Conservation (phyloP, 1,140 invertebrate species). For the Drosophila pectinifera region DNA sequence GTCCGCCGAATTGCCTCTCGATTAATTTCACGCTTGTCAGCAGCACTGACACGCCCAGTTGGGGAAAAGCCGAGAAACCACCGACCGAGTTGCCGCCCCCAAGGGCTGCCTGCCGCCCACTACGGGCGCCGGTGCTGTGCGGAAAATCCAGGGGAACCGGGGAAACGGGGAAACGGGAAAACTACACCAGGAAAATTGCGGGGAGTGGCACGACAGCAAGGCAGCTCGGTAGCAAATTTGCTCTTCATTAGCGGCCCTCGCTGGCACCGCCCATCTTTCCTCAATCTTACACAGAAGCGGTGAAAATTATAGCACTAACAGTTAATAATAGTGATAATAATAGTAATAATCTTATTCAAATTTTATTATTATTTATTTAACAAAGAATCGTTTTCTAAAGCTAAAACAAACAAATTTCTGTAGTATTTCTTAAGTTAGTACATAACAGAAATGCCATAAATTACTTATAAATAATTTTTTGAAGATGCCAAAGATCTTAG, state of each 20-base stretch:
- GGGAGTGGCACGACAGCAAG: not conserved
- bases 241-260: slow-evolving; percentile 71
- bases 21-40: slow-evolving; percentile 84
- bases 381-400: too few species aligned
- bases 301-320: not conserved
- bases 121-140: too few species aligned
- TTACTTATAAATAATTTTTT: too few species aligned
- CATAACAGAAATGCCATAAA: too few species aligned
- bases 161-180: too few species aligned
- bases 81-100: slow-evolving; percentile 13
- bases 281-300: not conserved
- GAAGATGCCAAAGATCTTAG: too few species aligned
- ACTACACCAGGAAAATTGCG: slow-evolving; percentile 10
- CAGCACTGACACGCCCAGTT: slow-evolving; percentile 76
- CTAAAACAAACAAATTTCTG: too few species aligned
- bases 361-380: too few species aligned
- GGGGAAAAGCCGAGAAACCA: slow-evolving; percentile 2
- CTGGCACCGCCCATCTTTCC: slow-evolving; percentile 7
- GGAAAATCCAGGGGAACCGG: slow-evolving; percentile 17
- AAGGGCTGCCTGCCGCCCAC: not conserved
- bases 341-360: too few species aligned
- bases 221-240: slow-evolving; percentile 67
- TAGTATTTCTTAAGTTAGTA: too few species aligned
- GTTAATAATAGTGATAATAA: not conserved
- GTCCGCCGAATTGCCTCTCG: slow-evolving; percentile 76